Percentiles rank a stretch among this genome's conserved stretches.
Evolutionary conservation across 35 echinoderm and acorn worm species (phyloP).

Genomic region (Apostichopus parvimensis): DNA sequence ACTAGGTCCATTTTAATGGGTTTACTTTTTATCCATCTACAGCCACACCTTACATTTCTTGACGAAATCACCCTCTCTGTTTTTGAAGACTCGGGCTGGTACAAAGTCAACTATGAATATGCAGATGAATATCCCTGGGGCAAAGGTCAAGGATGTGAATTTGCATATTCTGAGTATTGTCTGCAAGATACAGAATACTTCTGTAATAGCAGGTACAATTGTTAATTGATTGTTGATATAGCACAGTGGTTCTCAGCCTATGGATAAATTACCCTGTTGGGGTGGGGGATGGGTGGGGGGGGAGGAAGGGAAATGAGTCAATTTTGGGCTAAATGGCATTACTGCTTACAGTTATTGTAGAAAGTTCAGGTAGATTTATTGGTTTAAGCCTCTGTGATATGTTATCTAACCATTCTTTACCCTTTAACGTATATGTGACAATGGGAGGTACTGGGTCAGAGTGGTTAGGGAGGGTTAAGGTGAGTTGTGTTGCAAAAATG

Average conservation of each 20-base stretch:
- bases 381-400: too few species aligned
- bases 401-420: too few species aligned
- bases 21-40: not conserved
- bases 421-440: too few species aligned
- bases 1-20: not conserved
- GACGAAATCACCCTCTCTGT: constrained; percentile 89
- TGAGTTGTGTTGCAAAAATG: too few species aligned
- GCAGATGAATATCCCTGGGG: constrained; percentile 79
- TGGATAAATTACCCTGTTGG: too few species aligned
- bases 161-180: constrained; percentile 52
- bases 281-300: too few species aligned
- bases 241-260: not conserved
- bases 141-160: constrained; percentile 76
- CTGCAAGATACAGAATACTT: constrained; percentile 48
- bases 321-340: too few species aligned
- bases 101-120: constrained; percentile 89
- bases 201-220: constrained; percentile 69
- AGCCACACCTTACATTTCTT: constrained; percentile 86
- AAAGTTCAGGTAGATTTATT: too few species aligned
- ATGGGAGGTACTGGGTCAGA: too few species aligned
- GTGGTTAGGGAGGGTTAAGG: too few species aligned
- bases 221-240: not conserved
- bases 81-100: constrained; percentile 98
- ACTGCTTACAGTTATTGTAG: too few species aligned
- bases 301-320: too few species aligned